phyloP scores from a whole-genome alignment of 2,113 vertebrate genomes.

The Condylura cristata region DNA sequence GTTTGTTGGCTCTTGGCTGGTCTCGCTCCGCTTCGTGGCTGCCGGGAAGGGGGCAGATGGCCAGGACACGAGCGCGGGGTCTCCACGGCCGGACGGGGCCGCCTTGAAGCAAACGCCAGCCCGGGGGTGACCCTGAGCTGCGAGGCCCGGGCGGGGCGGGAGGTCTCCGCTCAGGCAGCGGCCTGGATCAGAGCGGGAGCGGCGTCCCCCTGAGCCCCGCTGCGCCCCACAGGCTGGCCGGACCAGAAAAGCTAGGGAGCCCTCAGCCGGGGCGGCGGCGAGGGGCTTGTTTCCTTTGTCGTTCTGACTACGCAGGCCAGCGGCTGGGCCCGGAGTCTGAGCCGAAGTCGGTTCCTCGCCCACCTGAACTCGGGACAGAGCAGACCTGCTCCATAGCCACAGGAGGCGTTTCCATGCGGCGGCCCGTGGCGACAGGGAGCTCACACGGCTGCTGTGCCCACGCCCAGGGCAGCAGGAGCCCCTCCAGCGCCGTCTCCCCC shows the following conservation, averaged over 20 bases:
- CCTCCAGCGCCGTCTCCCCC: fast-evolving
- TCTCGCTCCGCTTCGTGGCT: background rate
- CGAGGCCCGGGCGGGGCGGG: background rate
- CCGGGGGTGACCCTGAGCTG: background rate
- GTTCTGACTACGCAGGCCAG: background rate
- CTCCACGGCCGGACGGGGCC: background rate
- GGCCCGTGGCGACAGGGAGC: too few species aligned
- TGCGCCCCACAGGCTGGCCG: background rate
- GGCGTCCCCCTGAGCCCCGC: fast-evolving
- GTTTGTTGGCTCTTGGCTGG: background rate
- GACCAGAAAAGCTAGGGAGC: background rate
- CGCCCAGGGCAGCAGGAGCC: background rate
- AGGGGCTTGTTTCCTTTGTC: background rate
- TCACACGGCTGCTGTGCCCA: too few species aligned
- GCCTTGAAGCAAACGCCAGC: background rate
- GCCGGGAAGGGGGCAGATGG: background rate
- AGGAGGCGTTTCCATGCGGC: too few species aligned
- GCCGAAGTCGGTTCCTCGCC: background rate
- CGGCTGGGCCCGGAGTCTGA: background rate
- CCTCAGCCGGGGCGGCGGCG: background rate
- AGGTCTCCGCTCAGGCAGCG: background rate
- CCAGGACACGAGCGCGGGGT: background rate
- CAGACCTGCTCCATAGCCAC: background rate
- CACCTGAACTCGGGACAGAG: background rate
- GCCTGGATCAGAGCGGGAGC: background rate